These are phyloP conservation scores for Tethya wilhelma DNA, from an alignment of 37 sponge, comb jelly and placozoan species.

Conservation along the genomic window DNA sequence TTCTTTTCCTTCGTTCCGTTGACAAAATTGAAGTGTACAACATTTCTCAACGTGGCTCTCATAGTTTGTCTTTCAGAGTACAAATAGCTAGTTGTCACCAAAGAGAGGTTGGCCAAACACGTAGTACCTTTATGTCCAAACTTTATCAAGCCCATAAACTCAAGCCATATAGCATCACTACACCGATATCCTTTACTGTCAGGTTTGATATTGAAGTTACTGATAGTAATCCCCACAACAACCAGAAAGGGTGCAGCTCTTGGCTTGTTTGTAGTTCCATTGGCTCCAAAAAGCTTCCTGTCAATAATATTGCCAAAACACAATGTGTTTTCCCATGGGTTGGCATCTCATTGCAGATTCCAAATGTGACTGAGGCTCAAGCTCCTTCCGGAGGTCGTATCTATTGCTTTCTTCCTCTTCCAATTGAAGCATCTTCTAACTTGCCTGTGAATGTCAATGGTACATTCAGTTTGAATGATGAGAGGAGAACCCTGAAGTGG, in stretches of 20 bases:
- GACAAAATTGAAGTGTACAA: constrained; percentile 40
- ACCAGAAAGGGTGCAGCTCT: background rate
- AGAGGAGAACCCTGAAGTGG: constrained; percentile 67
- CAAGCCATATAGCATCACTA: background rate
- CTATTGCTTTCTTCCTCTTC: constrained; percentile 79
- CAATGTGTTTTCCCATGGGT: constrained; percentile 59
- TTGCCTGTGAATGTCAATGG: constrained; percentile 80
- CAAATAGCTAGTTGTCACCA: background rate
- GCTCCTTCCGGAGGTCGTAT: constrained; percentile 25
- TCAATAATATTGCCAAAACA: constrained; percentile 14
- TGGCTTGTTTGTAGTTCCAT: constrained; percentile 33
- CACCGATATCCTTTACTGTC: background rate
- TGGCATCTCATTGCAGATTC: constrained; percentile 25
- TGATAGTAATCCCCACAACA: background rate
- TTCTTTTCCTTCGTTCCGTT: constrained; percentile 66
- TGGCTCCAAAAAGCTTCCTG: background rate
- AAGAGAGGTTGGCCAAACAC: background rate
- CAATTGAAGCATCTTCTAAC: constrained; percentile 33
- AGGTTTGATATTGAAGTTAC: constrained; percentile 16
- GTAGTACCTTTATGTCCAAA: background rate
- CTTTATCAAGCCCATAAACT: background rate
- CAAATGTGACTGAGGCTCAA: background rate
- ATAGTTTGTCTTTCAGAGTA: background rate
- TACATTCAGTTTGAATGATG: constrained; percentile 62
- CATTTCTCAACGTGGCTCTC: background rate